A percentile compares a stretch with the other conserved stretches of the same genome.
phyloP scores from a whole-genome alignment of 2,888 invertebrate species.

The Torymus tubicola region DNA sequence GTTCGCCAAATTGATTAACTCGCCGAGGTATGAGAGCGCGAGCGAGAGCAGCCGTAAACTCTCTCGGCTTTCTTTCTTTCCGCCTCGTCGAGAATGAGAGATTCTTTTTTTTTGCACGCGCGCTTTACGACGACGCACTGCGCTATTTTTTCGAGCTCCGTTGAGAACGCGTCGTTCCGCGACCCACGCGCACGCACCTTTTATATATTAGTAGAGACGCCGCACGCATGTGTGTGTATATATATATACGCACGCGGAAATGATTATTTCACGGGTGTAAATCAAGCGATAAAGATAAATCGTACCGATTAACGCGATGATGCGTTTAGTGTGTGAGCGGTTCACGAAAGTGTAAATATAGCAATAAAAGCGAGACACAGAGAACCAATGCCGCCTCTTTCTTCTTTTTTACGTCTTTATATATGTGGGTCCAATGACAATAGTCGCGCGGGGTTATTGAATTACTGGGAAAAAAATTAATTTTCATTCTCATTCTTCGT shows the following conservation, averaged over 20 bases:
- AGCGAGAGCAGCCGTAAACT: constrained; percentile 43
- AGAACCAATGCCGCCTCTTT: no score
- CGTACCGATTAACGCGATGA: constrained; percentile 18
- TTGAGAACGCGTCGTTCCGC: background rate
- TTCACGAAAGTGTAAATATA: constrained; percentile 11
- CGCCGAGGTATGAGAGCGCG: constrained; percentile 27
- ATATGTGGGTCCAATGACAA: no score
- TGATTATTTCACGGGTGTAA: constrained; percentile 34
- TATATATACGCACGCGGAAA: constrained; percentile 8
- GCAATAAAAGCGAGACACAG: background rate
- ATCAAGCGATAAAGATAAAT: constrained; percentile 49
- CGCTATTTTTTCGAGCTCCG: constrained; percentile 14
- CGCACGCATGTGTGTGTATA: no score
- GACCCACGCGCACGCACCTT: no score
- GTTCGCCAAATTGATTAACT: constrained; percentile 55
- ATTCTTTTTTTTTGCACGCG: no score
- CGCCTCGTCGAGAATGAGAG: no score
- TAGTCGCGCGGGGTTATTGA: no score
- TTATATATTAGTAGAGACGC: constrained; percentile 39
- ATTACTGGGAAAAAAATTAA: constrained; percentile 10
- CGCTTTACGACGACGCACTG: background rate
- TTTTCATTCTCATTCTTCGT: background rate
- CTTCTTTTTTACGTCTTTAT: no score
- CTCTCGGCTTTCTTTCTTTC: constrained; percentile 1
- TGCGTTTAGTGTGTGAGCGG: background rate